Evolutionary conservation across 2,888 invertebrate genomes (phyloP), one percentile per base, ranked within the genome.

Genomic region (Pseudoips prasinana): DNA sequence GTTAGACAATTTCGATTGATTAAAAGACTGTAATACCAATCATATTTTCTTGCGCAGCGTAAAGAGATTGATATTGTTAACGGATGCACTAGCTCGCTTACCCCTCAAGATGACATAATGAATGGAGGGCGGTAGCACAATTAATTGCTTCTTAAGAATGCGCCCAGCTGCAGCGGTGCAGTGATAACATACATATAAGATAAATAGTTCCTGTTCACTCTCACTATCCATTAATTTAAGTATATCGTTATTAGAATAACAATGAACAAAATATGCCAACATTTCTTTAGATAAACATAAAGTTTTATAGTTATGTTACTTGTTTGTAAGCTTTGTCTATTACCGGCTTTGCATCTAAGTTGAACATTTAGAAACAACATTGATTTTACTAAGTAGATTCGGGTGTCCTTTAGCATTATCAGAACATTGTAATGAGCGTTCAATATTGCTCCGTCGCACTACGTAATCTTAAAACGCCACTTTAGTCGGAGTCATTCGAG

Each of bases 61-160:
- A 32, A 41, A 30, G 32, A 46, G 34, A 49, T 53, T 50, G 49
- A 53, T 39, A 46, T 38, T 50, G 50, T 44, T 50, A 63, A 63
- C 58, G 55, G 63, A 63, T 53, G 61, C 49, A 50, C 48, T 56
- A 43, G 42, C 53, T 61, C 34, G 58, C 58, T 63, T 59, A 56
- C 53, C 54, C 64, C 73, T 75, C 73, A 75, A 71, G 73, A 77
- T 72, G 73, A 74, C 70, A 54, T 81, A 69, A 82, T 74, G 67
- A 81, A 80, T 82, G 73, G 66, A 63, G 66, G 58, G 51, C 49
- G 66, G 63, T 51, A 48, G 57, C 59, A 67, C 68, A 77, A 82
- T 83, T 83, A 82, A 84, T 82, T 73, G 74, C 70, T 64, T 62
- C 66, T 58, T 54, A 70, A 76, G 68, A 77, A 75, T 73, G 73